A percentile compares a stretch with the other conserved stretches of the same genome.
These are phyloP conservation scores for Diloba caeruleocephala DNA, from an alignment of 2,888 invertebrate species.

Conservation along the genomic window DNA sequence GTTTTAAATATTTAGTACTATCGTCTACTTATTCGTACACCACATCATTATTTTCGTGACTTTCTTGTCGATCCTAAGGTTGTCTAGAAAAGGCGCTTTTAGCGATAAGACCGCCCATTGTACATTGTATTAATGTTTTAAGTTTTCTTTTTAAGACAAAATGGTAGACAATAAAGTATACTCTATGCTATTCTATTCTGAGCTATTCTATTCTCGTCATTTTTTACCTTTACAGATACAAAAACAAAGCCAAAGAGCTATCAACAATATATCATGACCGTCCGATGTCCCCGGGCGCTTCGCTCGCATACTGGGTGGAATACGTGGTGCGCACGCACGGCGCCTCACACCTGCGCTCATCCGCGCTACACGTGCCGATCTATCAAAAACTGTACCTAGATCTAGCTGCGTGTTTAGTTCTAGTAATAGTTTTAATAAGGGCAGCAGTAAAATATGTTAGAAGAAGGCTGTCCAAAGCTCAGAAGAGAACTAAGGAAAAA, in stretches of 20 bases:
- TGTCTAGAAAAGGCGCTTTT: no score
- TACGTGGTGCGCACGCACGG: conserved; percentile 90
- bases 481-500: conserved; percentile 27
- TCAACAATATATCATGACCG: conserved; percentile 77
- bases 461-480: conserved; percentile 11
- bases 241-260: conserved; percentile 62
- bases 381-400: conserved; percentile 78
- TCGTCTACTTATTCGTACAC: no score
- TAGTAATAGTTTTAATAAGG: conserved; percentile 12
- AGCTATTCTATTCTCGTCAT: neutral
- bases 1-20: no score
- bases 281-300: conserved; percentile 87
- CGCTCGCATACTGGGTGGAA: conserved; percentile 91
- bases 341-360: conserved; percentile 83
- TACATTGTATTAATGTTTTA: no score
- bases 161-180: no score
- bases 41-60: no score
- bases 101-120: no score
- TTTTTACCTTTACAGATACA: conserved; percentile 63
- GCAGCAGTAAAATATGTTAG: conserved; percentile 14
- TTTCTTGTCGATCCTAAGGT: no score
- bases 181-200: no score
- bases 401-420: conserved; percentile 45
- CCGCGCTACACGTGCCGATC: conserved; percentile 63
- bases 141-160: no score